Percentiles rank a stretch among this genome's conserved stretches.
These are phyloP conservation scores for Crypturellus tataupa DNA, from an alignment of 2,797 vertebrate species.

Conservation along the genomic window DNA sequence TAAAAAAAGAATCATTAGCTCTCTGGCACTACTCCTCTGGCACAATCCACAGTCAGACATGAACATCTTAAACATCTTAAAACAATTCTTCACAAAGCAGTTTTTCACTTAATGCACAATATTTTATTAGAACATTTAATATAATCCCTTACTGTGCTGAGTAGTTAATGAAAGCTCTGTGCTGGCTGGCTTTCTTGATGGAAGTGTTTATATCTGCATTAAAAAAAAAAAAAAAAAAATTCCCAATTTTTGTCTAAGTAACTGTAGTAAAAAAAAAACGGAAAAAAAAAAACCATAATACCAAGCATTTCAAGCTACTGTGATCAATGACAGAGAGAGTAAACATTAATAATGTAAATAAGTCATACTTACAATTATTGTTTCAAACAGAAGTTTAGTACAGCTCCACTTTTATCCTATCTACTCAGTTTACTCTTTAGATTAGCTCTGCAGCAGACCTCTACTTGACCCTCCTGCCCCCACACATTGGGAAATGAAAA, in stretches of 20 bases:
- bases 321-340: not conserved
- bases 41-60: not conserved
- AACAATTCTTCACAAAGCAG: not conserved
- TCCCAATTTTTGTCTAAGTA: not conserved
- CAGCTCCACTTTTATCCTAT: not conserved
- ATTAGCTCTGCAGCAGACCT: not conserved
- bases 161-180: not conserved
- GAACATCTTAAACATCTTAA: not conserved
- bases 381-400: not conserved
- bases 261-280: not conserved
- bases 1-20: not conserved
- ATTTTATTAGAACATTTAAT: not conserved
- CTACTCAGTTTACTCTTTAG: not conserved
- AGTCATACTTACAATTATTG: not conserved
- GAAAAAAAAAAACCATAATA: not conserved
- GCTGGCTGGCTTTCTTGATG: not conserved
- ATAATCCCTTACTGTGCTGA: rapidly evolving
- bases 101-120: not conserved
- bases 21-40: not conserved
- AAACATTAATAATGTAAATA: not conserved
- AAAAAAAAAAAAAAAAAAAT: not conserved
- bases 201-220: not conserved
- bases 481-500: too few relatives aligned
- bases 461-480: too few relatives aligned
- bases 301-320: not conserved